phyloP scores from a whole-genome alignment of 2,113 vertebrate genomes.

The Hypocryptadius cinnamomeus region DNA sequence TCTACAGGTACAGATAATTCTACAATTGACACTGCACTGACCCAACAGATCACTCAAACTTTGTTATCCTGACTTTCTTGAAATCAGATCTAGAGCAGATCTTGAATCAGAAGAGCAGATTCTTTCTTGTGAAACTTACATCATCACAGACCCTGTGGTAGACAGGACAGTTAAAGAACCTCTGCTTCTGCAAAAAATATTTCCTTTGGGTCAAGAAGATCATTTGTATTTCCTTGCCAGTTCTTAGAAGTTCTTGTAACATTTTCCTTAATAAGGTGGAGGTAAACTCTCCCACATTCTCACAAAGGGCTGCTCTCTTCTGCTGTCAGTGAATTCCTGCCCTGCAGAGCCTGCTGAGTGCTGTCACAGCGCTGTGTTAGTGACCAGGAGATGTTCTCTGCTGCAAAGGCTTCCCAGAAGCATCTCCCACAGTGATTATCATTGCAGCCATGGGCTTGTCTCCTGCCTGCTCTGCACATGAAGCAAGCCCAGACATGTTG shows the following conservation, averaged over 20 bases:
- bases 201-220: background rate
- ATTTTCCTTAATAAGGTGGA: constrained; percentile 66
- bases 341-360: background rate
- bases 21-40: background rate
- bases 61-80: background rate
- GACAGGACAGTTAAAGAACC: background rate
- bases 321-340: background rate
- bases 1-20: no score
- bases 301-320: constrained; percentile 42
- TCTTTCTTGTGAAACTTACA: background rate
- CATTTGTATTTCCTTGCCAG: background rate
- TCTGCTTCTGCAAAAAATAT: background rate
- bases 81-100: background rate
- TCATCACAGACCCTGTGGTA: background rate
- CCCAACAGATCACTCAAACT: background rate
- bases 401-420: background rate
- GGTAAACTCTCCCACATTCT: constrained; percentile 65
- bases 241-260: constrained; percentile 67
- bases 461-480: background rate
- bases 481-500: background rate
- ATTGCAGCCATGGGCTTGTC: background rate
- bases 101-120: background rate
- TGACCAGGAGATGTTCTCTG: background rate
- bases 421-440: background rate
- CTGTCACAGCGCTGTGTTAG: accelerated